Conservation (phyloP, 2,113 vertebrate species). For the Alces alces region DNA sequence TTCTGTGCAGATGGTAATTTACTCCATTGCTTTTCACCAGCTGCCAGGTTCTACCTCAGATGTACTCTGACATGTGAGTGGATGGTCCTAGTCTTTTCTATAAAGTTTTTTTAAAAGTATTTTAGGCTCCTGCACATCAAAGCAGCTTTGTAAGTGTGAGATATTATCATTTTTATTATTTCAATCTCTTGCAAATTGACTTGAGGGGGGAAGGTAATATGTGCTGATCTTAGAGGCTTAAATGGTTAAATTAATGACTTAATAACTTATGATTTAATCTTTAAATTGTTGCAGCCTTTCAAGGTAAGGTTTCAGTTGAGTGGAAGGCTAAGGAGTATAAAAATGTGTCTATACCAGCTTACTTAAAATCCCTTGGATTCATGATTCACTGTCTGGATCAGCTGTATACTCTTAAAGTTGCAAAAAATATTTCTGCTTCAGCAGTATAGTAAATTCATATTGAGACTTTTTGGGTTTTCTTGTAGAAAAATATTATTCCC, state of each 20-base stretch:
- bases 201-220: slow-evolving; percentile 69
- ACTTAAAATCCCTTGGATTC: slow-evolving; percentile 48
- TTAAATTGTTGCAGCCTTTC: slow-evolving; percentile 72
- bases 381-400: slow-evolving; percentile 66
- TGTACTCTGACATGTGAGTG: slow-evolving; percentile 62
- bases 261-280: slow-evolving; percentile 77
- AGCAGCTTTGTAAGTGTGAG: slow-evolving; percentile 67
- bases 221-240: slow-evolving; percentile 70
- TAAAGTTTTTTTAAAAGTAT: slow-evolving; percentile 68
- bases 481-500: not conserved
- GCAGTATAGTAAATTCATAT: slow-evolving; percentile 14
- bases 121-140: slow-evolving; percentile 71
- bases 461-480: slow-evolving; percentile 13
- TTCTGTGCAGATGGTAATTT: not conserved
- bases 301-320: slow-evolving; percentile 69
- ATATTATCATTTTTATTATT: slow-evolving; percentile 77
- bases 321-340: slow-evolving; percentile 62
- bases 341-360: slow-evolving; percentile 64
- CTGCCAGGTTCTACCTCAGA: slow-evolving; percentile 57
- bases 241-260: slow-evolving; percentile 77
- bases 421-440: slow-evolving; percentile 23
- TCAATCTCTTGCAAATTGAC: slow-evolving; percentile 77
- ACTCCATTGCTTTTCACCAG: slow-evolving; percentile 20
- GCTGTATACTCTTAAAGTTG: not conserved
- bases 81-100: slow-evolving; percentile 62